Evolutionary conservation across 2,113 vertebrate genomes (phyloP).

Genomic region (Pituophis catenifer): DNA sequence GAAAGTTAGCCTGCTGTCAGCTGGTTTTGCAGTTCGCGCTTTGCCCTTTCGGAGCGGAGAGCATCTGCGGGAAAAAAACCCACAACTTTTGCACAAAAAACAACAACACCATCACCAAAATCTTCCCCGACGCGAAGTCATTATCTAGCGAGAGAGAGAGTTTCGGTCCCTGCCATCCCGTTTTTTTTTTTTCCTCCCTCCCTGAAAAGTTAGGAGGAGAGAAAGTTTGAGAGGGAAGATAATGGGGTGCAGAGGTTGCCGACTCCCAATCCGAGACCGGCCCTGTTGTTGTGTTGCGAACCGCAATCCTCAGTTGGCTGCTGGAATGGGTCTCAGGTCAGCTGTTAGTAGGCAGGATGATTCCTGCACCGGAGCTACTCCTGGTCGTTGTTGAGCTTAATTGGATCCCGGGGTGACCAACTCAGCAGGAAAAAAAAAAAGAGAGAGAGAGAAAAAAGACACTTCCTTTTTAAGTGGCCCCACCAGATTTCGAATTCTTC

Average conservation of each 20-base stretch:
- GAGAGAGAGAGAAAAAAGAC: not conserved
- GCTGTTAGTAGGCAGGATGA: not conserved
- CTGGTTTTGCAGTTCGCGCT: not conserved
- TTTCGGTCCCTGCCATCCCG: not conserved
- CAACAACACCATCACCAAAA: not conserved
- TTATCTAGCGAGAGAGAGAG: not conserved
- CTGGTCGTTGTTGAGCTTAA: not conserved
- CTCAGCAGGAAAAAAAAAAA: not conserved
- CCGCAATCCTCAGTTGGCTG: not conserved
- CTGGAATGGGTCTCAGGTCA: not conserved
- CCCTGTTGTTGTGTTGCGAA: not conserved
- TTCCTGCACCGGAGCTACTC: not conserved
- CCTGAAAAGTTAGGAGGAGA: not conserved
- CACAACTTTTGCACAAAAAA: not conserved
- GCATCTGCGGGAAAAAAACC: too few species aligned
- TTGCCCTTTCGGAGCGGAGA: not conserved
- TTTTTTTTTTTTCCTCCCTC: not conserved
- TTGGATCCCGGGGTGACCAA: not conserved
- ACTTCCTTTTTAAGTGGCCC: conserved; percentile 12
- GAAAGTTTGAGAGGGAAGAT: not conserved
- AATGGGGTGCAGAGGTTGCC: conserved; percentile 3
- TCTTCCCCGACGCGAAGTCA: not conserved
- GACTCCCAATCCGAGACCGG: not conserved
- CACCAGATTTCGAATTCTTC: not conserved
- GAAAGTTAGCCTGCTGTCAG: not conserved